A percentile compares a stretch with the other conserved stretches of the same genome.
Evolutionary conservation across 2,888 invertebrate genomes (phyloP).

Genomic region (Papilio demoleus): DNA sequence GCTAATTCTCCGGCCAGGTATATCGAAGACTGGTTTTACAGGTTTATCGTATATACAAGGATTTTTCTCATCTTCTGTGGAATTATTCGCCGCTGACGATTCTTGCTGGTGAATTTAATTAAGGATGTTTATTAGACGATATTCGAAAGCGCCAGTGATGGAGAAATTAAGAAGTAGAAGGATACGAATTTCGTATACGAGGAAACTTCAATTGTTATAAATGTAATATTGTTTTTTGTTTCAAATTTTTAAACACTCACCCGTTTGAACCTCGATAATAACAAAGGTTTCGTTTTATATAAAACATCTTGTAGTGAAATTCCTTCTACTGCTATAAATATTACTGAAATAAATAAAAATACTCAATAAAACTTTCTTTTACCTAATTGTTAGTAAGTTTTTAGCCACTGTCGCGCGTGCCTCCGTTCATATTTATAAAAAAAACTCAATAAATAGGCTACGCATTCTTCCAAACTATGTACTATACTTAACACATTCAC

Average conservation of each 20-base stretch:
- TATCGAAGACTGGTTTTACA: constrained; percentile 39
- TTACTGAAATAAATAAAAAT: background rate
- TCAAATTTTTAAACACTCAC: constrained; percentile 7
- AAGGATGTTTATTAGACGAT: background rate
- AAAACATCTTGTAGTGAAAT: background rate
- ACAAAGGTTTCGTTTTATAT: background rate
- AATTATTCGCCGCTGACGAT: background rate
- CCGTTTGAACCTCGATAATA: constrained; percentile 15
- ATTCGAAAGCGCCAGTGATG: too few relatives aligned
- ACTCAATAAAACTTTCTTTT: too few relatives aligned
- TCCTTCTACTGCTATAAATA: background rate
- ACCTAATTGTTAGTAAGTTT: too few relatives aligned
- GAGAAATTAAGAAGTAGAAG: too few relatives aligned
- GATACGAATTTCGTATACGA: too few relatives aligned
- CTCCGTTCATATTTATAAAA: too few relatives aligned
- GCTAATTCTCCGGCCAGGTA: constrained; percentile 41
- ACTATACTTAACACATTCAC: too few relatives aligned
- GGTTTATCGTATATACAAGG: constrained; percentile 22
- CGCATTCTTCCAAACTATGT: too few relatives aligned
- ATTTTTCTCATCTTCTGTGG: constrained; percentile 21
- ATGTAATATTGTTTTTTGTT: too few relatives aligned
- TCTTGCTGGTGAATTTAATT: constrained; percentile 1
- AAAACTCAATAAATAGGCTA: too few relatives aligned
- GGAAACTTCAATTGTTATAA: too few relatives aligned
- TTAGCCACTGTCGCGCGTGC: too few relatives aligned